These are phyloP conservation scores for Lagocephalus sceleratus DNA, from an alignment of 2,797 vertebrate species.

Conservation along the genomic window DNA sequence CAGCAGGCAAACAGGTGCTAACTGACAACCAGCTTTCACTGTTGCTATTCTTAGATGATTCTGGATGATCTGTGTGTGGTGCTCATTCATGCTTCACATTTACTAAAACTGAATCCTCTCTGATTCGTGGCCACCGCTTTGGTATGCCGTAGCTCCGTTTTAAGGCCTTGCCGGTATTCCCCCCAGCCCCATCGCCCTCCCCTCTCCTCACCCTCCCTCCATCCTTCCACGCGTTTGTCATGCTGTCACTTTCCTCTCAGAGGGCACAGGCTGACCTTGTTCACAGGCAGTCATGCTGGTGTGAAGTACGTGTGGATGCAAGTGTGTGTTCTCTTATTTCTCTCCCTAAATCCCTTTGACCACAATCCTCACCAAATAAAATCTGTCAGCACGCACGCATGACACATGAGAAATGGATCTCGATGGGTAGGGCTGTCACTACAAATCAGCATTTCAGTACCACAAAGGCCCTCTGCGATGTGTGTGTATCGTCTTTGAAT, in stretches of 20 bases:
- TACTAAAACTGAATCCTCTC: conserved; percentile 31
- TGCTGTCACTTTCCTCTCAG: conserved; percentile 66
- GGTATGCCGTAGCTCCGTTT: conserved; percentile 52
- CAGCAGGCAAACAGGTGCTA: conserved; percentile 38
- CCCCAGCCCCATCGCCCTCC: conserved; percentile 14
- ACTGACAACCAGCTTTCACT: conserved; percentile 6
- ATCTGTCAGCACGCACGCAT: not conserved
- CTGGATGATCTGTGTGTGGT: conserved; percentile 16
- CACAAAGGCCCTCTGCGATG: conserved; percentile 1
- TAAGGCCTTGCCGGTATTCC: conserved; percentile 47
- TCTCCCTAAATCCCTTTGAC: conserved; percentile 10
- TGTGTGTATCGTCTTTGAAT: conserved; percentile 23
- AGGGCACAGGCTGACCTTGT: conserved; percentile 69
- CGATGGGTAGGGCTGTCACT: no score
- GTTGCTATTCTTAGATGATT: conserved; percentile 43
- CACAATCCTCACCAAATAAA: conserved; percentile 14
- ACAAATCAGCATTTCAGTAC: no score
- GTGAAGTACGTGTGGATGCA: conserved; percentile 1
- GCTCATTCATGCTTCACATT: conserved; percentile 37
- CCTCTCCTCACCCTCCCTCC: conserved; percentile 5
- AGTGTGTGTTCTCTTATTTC: not conserved
- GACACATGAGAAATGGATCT: not conserved
- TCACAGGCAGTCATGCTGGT: conserved; percentile 44
- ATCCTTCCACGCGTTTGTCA: conserved; percentile 56
- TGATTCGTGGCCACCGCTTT: conserved; percentile 21